phyloP scores from a whole-genome alignment of 2,113 vertebrate genomes.

The Ictalurus furcatus region DNA sequence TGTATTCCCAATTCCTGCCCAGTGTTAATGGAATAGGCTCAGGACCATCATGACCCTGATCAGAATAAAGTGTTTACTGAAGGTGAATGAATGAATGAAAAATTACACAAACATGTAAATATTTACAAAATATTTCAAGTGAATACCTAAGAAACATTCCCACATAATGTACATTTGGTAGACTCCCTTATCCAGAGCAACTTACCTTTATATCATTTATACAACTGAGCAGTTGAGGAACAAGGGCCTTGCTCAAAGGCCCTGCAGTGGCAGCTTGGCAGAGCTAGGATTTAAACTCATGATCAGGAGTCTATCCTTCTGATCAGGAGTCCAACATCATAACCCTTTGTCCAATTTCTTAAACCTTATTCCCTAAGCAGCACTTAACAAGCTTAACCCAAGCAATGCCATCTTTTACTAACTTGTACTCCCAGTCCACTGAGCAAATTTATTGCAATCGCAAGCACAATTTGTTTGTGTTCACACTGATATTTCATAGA shows the following conservation, averaged over 20 bases:
- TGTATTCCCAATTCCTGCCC: background rate
- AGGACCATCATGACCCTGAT: background rate
- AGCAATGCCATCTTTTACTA: background rate
- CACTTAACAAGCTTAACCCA: background rate
- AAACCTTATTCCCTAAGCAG: background rate
- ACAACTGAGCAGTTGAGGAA: too few species aligned
- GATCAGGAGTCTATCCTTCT: too few species aligned
- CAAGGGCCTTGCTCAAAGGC: too few species aligned
- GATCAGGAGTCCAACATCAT: background rate
- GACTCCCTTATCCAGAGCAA: too few species aligned
- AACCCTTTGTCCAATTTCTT: background rate
- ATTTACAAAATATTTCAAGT: too few species aligned
- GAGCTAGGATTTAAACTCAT: background rate
- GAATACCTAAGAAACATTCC: too few species aligned
- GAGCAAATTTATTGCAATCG: background rate
- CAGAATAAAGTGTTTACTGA: background rate
- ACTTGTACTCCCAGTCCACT: background rate
- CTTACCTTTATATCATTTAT: too few species aligned
- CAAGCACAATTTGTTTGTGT: background rate
- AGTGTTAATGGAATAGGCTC: background rate
- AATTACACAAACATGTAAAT: too few species aligned
- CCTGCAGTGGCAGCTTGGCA: background rate
- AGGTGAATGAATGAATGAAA: too few species aligned
- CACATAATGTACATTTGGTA: too few species aligned
- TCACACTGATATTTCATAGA: background rate